Evolutionary conservation across 1,140 invertebrate genomes (phyloP), one percentile per base, ranked within the genome.

Genomic region (Homarus americanus): DNA sequence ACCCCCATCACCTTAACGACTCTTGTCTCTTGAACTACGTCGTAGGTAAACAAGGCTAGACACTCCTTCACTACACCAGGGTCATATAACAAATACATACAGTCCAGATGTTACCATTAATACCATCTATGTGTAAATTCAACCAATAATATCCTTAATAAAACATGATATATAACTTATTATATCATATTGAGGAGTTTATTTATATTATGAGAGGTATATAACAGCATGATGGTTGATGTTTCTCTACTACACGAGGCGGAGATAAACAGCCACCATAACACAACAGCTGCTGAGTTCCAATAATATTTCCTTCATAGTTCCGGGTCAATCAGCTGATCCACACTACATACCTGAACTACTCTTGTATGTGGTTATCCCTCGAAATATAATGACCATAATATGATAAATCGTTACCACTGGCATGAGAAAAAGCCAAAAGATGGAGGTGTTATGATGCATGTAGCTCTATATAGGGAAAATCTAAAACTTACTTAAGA

Each of bases 241-340:
- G 73, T 40, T 76, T 41, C 0, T n/a, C 7, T 5, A 53, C 10
- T 44, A 41, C 41, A 41, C 53, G 41, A 80, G 0, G 1, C 41
- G 10, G 40, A 80, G 17, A 80, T 80, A 80, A 5, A 2, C 24
- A n/a, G 4, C 7, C 3, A 9, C 3, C n/a, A 15, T 24, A 41
- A 3, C 38, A 80, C 40, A 80, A 80, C 78, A 80, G 15, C 78
- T 38, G 75, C 38, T 41, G 75, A 9, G 78, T 80, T 80, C 78
- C 78, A 80, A 80, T 32, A 80, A 80, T 80, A 41, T 80, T 80
- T 32, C 36, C 34, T 34, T 34, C 5, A 75, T 75, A 24, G 7
- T 53, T 28, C 9, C 28, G n/a, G 78, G 53, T 80, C 78, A 80
- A 80, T 80, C 78, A 80, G 78, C 78, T 80, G 78, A 80, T 80